Evolutionary conservation across 2,113 vertebrate genomes (phyloP).

Genomic region (Atrichornis clamosus): DNA sequence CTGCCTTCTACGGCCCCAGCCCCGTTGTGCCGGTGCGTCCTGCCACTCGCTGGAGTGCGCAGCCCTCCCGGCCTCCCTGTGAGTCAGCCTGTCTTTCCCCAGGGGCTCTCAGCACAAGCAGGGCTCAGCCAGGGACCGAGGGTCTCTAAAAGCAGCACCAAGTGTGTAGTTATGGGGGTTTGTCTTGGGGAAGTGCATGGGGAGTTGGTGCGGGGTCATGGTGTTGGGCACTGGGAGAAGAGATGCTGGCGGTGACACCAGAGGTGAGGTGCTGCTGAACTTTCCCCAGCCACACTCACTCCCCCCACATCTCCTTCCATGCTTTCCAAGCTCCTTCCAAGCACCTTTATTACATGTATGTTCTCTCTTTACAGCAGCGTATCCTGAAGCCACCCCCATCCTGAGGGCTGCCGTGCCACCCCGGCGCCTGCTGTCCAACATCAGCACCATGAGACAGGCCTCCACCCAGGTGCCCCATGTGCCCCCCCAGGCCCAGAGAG

Average conservation of each 20-base stretch:
- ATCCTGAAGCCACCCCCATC: constrained; percentile 69
- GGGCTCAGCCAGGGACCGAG: background rate
- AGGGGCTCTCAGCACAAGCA: accelerated
- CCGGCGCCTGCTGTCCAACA: constrained; percentile 71
- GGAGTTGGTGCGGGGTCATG: background rate
- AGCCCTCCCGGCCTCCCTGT: constrained; percentile 81
- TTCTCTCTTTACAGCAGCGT: background rate
- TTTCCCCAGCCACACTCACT: background rate
- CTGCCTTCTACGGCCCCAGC: constrained; percentile 79
- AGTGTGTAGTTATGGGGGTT: accelerated
- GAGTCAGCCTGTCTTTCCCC: constrained; percentile 2
- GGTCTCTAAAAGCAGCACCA: background rate
- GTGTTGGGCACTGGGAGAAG: background rate
- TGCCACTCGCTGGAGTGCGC: constrained; percentile 82
- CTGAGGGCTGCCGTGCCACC: constrained; percentile 48
- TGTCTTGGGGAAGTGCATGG: accelerated
- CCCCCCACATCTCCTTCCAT: accelerated
- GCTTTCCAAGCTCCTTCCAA: background rate
- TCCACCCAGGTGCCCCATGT: constrained; percentile 84
- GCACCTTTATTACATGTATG: background rate
- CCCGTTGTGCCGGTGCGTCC: constrained; percentile 74
- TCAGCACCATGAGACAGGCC: constrained; percentile 84
- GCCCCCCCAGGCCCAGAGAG: constrained; percentile 77
- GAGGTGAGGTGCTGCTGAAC: background rate
- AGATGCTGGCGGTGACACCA: background rate